Evolutionary conservation across 1,140 invertebrate genomes (phyloP), one percentile per base, ranked within the genome.

Genomic region (Brachionus paranguensis): DNA sequence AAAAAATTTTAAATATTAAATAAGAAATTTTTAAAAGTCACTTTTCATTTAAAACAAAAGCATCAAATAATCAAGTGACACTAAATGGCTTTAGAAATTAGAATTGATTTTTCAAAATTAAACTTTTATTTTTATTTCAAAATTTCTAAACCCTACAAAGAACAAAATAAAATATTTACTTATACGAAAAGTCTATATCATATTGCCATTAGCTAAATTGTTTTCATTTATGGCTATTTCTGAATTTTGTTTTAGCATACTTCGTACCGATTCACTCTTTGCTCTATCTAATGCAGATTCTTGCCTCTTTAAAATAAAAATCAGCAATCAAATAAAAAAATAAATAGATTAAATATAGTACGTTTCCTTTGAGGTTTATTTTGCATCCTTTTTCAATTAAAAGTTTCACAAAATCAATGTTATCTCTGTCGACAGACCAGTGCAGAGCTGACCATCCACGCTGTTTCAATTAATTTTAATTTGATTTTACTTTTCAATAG

Each of bases 401-500:
- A 83, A 90, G 83, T 83, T 87, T 83, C 0, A 88, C 88, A n/a
- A 88, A 84, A 50, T 88, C 89, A 43, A 86, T 85, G 68, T 88
- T 86, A 43, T 86, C 87, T 76, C 89, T 72, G 78, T 90, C 89
- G 50, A 86, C 86, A 20, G 89, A 89, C 89, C 89, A 90, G 85
- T 90, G 89, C 29, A 90, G 81, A 2, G 89, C 88, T 10, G 87
- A 88, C 89, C 89, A 90, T 27, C 86, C 85, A 84, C 88, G 89
- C 88, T 90, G 85, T 10, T n/a, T 84, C 7, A 85, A 72, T 81
- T 29, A 68, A 68, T 27, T 74, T 60, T 45, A 76, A 55, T 27
- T 24, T 68, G 2, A 43, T 72, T 76, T 7, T 14, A 41, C 20
- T 37, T 84, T 55, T 41, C 14, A 17, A 29, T 47, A n/a, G 12